These are phyloP conservation scores for Melolontha melolontha DNA, from an alignment of 2,888 invertebrate species.

Conservation along the genomic window DNA sequence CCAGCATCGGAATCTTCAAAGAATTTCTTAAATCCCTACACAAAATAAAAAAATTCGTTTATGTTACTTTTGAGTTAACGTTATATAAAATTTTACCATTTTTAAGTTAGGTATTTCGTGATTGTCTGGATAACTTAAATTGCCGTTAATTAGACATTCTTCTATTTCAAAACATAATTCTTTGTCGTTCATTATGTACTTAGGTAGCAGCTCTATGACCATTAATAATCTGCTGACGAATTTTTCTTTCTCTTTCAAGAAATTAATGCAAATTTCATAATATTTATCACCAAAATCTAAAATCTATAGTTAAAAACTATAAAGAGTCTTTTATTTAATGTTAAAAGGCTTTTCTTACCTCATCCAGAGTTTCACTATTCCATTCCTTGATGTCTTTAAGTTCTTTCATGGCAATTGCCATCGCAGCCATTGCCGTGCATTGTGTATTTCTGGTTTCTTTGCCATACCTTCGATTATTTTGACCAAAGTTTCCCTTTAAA, in stretches of 20 bases:
- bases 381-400: conserved; percentile 70
- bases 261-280: conserved; percentile 60
- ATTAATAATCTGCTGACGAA: conserved; percentile 57
- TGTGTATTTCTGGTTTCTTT: conserved; percentile 59
- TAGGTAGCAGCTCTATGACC: conserved; percentile 60
- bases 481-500: conserved; percentile 57
- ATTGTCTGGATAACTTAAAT: conserved; percentile 43
- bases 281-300: conserved; percentile 64
- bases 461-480: conserved; percentile 56
- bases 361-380: conserved; percentile 64
- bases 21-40: conserved; percentile 61
- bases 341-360: conserved; percentile 50
- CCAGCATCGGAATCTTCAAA: conserved; percentile 64
- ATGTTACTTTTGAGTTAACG: too few relatives aligned
- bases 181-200: conserved; percentile 59
- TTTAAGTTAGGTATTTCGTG: conserved; percentile 50
- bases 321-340: too few relatives aligned
- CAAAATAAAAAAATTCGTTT: conserved; percentile 7
- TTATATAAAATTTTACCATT: conserved; percentile 43
- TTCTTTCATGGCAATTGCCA: conserved; percentile 70
- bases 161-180: conserved; percentile 56
- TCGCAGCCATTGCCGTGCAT: conserved; percentile 66
- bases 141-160: conserved; percentile 61
- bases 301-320: conserved; percentile 51
- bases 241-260: conserved; percentile 53